Conservation (phyloP, 2,888 invertebrate genomes). For the Polydesmus complanatus region DNA sequence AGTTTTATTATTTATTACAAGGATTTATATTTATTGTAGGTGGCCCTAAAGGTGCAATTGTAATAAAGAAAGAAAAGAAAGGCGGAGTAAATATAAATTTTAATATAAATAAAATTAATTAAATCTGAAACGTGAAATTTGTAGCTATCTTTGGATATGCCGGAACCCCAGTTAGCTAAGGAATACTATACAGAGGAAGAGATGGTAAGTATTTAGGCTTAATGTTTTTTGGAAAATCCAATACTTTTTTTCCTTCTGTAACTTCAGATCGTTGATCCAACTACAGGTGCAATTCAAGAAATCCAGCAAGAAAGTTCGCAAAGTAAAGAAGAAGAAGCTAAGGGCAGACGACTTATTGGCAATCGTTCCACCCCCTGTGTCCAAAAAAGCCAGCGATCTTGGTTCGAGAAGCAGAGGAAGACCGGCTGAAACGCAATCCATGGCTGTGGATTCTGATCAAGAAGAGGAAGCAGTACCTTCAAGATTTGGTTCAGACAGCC, state of each 20-base stretch:
- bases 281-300: constrained; percentile 64
- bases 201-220: constrained; percentile 36
- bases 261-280: too few species aligned
- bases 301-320: constrained; percentile 50
- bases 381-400: constrained; percentile 3
- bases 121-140: constrained; percentile 37
- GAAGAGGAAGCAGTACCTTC: background rate
- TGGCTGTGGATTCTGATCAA: too few species aligned
- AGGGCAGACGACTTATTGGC: constrained; percentile 56
- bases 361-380: background rate
- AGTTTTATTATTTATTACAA: background rate
- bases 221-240: constrained; percentile 2
- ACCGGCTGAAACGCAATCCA: background rate
- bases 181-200: constrained; percentile 82
- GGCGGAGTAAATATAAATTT: constrained; percentile 6
- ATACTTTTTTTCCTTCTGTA: constrained; percentile 9
- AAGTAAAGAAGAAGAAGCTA: constrained; percentile 47
- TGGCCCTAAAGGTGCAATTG: constrained; percentile 20
- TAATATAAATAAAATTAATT: constrained; percentile 32
- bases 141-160: constrained; percentile 53
- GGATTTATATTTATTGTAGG: background rate
- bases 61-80: constrained; percentile 19
- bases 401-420: constrained; percentile 12
- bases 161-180: constrained; percentile 55
- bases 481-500: background rate